phyloP scores from a whole-genome alignment of 2,888 invertebrate species.

The Lordiphosa fenestrarum region DNA sequence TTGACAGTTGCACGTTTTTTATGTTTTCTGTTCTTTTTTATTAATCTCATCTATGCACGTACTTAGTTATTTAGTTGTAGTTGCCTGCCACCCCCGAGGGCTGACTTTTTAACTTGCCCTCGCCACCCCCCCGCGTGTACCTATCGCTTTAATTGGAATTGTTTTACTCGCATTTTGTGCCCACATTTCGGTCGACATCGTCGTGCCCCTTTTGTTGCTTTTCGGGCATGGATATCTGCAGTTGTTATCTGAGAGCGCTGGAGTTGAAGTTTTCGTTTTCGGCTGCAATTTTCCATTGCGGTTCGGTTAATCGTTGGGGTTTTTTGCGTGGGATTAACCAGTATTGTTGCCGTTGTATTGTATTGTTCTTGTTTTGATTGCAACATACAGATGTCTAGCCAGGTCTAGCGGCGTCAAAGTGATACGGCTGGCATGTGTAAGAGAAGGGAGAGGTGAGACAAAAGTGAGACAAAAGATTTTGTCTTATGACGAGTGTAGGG shows the following conservation, averaged over 20 bases:
- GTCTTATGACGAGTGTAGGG: too few relatives aligned
- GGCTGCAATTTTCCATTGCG: conserved; percentile 55
- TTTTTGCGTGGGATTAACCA: conserved; percentile 58
- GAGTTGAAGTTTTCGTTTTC: conserved; percentile 29
- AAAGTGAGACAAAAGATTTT: too few relatives aligned
- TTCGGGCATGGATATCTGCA: conserved; percentile 45
- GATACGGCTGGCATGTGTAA: too few relatives aligned
- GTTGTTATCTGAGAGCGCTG: conserved; percentile 45
- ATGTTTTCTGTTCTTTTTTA: conserved; percentile 14
- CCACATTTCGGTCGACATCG: conserved; percentile 47
- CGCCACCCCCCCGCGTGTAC: not conserved
- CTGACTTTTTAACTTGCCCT: conserved; percentile 40
- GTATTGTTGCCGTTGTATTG: conserved; percentile 11
- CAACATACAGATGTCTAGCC: conserved; percentile 57
- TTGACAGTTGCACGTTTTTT: conserved; percentile 55
- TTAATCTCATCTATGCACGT: conserved; percentile 55
- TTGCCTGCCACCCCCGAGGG: conserved; percentile 36
- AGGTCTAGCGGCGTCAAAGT: too few relatives aligned
- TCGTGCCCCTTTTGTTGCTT: conserved; percentile 35
- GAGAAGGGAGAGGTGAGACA: too few relatives aligned
- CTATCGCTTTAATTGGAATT: conserved; percentile 63
- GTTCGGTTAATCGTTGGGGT: conserved; percentile 55
- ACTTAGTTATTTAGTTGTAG: conserved; percentile 28
- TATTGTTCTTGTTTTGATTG: conserved; percentile 63
- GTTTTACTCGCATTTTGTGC: conserved; percentile 55